A percentile compares a stretch with the other conserved stretches of the same genome.
These are phyloP conservation scores for Ernsta delagoae DNA, from an alignment of 2,888 invertebrate genomes.

Conservation along the genomic window DNA sequence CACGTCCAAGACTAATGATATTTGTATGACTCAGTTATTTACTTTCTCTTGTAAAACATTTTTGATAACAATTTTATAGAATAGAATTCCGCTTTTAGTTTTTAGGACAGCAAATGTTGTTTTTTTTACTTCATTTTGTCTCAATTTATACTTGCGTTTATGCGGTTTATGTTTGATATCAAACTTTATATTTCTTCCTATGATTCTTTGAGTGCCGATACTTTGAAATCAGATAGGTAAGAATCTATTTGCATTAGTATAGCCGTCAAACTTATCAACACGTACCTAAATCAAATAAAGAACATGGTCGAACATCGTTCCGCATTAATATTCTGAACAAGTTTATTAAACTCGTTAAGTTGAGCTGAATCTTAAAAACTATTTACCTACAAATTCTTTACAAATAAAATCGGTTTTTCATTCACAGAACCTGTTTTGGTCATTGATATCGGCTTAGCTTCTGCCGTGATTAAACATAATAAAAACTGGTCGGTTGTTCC, in stretches of 20 bases:
- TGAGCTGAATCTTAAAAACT: slow-evolving; percentile 22
- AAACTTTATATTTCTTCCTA: no score
- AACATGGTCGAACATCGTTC: slow-evolving; percentile 8
- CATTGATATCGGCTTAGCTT: slow-evolving; percentile 50
- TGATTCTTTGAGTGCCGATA: no score
- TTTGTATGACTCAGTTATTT: slow-evolving; percentile 26
- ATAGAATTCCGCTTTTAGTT: not conserved
- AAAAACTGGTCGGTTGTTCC: slow-evolving; percentile 56
- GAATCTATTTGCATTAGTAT: slow-evolving; percentile 9
- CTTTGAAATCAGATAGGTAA: no score
- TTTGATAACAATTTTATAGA: not conserved
- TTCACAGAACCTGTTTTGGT: slow-evolving; percentile 51
- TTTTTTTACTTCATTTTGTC: not conserved
- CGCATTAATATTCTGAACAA: slow-evolving; percentile 15
- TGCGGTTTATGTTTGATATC: no score
- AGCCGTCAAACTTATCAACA: slow-evolving; percentile 9
- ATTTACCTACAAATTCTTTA: slow-evolving; percentile 25
- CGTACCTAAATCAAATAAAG: slow-evolving; percentile 3
- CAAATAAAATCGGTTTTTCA: slow-evolving; percentile 44
- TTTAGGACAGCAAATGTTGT: not conserved
- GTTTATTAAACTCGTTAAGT: slow-evolving; percentile 12
- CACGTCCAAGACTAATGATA: slow-evolving; percentile 12
- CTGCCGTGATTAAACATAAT: slow-evolving; percentile 47
- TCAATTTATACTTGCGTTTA: no score
- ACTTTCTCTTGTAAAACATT: slow-evolving; percentile 23